Conservation (phyloP, 2,113 vertebrate genomes). For the Grammomys surdaster region DNA sequence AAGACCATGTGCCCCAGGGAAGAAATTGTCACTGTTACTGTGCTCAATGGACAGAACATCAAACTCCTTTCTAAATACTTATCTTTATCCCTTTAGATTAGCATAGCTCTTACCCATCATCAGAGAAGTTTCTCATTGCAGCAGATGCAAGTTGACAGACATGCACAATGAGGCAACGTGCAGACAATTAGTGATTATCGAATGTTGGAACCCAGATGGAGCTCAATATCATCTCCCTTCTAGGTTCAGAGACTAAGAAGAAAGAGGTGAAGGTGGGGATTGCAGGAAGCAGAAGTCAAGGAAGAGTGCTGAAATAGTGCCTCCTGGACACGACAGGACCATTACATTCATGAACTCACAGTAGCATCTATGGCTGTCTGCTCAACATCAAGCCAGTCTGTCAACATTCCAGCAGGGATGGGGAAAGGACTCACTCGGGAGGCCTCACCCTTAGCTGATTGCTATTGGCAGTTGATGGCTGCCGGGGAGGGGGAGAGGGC, state of each 20-base stretch:
- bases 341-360: background rate
- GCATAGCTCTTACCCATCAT: background rate
- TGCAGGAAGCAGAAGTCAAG: background rate
- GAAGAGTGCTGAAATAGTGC: background rate
- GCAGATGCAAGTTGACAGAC: background rate
- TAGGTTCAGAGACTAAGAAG: background rate
- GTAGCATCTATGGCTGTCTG: background rate
- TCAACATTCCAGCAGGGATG: background rate
- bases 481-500: no score
- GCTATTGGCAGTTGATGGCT: background rate
- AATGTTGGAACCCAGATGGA: background rate
- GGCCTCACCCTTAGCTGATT: background rate
- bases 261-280: background rate
- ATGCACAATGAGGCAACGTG: background rate
- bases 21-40: background rate
- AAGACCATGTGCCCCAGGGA: background rate
- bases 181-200: background rate
- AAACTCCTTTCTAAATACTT: background rate
- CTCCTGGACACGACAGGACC: background rate
- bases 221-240: no score
- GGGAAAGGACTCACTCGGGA: background rate
- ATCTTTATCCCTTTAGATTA: background rate
- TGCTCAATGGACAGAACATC: background rate
- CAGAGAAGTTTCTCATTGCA: background rate
- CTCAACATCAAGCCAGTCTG: background rate